Base-by-base conservation (phyloP, 2,797 vertebrate genomes). In the Taeniopygia guttata region DNA sequence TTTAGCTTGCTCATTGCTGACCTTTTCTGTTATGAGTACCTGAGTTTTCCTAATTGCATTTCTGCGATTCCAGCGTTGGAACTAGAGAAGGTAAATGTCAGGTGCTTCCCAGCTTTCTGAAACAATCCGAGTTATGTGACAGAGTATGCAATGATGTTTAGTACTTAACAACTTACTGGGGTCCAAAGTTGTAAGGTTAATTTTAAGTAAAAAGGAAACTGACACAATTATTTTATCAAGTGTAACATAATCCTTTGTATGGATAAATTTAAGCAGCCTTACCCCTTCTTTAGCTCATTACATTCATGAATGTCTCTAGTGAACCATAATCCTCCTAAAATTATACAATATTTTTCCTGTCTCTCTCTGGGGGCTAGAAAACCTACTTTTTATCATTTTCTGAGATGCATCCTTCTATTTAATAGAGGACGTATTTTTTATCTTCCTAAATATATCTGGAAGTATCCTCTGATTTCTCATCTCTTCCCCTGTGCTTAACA, bases 1-100 rank as follows among this genome's bases (percentile, higher is more conserved):
- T 89, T 96, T 94, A 97, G 79, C 91, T 95, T 83, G 94, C 94
- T 77, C 89, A 66, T 21, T 64, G 29, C 87, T 96, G 96, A 95
- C 85, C 89, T 95, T 96, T 94, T 95, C 72, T 91, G 48, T 91
- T 96, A 85, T 63, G 69, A 79, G 76, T 77, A 95, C n/a, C 69
- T 3, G 34, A 85, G 48, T 91, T 92, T 77, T 86, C 78, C 86
- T 90, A 94, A 96, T 96, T 96, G 84, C 25, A 70, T 67, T 95
- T 96, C 96, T 96, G 55, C 80, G 77, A 75, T 89, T 95, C 94
- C 88, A 86, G 58, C 21, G 13, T 92, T 96, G 93, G 64, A 83
- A 70, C 42, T 78, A 32, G 29, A 89, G 56, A 94, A 92, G 55
- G 48, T 93, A 94, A 94, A 96, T 96, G 95, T 76, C 96, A 96